Evolutionary conservation across 2,797 vertebrate species (phyloP).

Genomic region (Pantherophis alleghaniensis): DNA sequence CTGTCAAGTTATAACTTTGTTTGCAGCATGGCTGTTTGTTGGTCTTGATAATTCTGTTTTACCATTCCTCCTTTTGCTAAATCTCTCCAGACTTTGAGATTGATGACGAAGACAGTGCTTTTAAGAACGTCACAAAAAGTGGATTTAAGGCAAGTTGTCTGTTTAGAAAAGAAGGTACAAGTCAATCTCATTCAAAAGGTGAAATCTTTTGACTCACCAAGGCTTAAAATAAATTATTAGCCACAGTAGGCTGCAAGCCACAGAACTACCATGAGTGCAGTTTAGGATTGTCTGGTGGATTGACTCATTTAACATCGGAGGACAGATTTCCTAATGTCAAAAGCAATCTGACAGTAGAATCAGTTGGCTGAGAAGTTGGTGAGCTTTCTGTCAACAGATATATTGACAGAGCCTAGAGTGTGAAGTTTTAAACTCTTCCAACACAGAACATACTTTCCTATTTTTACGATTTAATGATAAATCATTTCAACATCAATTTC

Average conservation of each 20-base stretch:
- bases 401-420: neutral
- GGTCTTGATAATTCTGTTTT: slow-evolving; percentile 30
- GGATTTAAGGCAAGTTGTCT: neutral
- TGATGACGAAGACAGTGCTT: neutral
- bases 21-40: no score
- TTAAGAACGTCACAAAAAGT: neutral
- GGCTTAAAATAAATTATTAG: neutral
- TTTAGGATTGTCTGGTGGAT: neutral
- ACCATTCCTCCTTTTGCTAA: neutral
- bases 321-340: neutral
- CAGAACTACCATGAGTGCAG: neutral
- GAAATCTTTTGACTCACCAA: neutral
- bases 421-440: neutral
- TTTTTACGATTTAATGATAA: neutral
- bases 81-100: neutral
- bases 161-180: neutral
- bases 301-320: neutral
- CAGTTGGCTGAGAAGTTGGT: neutral
- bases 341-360: neutral
- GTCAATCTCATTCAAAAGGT: neutral
- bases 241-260: neutral
- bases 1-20: no score
- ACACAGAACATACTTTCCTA: neutral
- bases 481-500: neutral
- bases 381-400: neutral